Evolutionary conservation across 2,888 invertebrate genomes (phyloP).

Genomic region (Vandiemenella viatica): DNA sequence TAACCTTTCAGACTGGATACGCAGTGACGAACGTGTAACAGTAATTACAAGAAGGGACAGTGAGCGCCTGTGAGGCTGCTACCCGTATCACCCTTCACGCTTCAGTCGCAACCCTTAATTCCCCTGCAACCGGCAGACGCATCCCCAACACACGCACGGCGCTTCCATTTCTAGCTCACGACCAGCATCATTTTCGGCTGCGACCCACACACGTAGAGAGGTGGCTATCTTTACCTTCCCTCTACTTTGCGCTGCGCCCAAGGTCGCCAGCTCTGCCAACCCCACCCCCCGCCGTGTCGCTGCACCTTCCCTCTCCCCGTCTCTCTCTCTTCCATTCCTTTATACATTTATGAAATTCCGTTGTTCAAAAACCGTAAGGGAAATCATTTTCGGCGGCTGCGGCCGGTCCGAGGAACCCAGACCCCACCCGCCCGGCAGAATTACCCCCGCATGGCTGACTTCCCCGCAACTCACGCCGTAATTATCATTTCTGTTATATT

Average conservation of each 20-base stretch:
- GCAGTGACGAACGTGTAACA: neutral
- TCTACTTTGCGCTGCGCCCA: too few species aligned
- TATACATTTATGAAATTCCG: conserved; percentile 14
- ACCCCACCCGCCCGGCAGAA: too few species aligned
- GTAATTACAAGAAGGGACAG: too few species aligned
- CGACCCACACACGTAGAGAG: too few species aligned
- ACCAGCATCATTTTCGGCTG: neutral
- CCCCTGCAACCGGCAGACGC: neutral
- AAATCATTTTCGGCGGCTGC: conserved; percentile 8
- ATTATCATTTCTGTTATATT: conserved; percentile 11
- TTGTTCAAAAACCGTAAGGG: conserved; percentile 11
- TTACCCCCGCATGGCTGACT: conserved; percentile 8
- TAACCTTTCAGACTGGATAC: too few species aligned
- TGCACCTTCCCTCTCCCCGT: neutral
- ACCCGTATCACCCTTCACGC: neutral
- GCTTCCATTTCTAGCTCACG: neutral
- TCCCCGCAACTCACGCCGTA: conserved; percentile 1
- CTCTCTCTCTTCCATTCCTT: conserved; percentile 3
- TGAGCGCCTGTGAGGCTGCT: too few species aligned
- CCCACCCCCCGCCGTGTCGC: too few species aligned
- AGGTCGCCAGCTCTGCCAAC: too few species aligned
- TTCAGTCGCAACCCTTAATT: neutral
- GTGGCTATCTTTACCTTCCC: neutral
- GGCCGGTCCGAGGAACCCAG: too few species aligned
- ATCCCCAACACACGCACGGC: neutral